Evolutionary conservation across 2,888 invertebrate genomes (phyloP), one percentile per base, ranked within the genome.

Genomic region (Mesochorus sp.): DNA sequence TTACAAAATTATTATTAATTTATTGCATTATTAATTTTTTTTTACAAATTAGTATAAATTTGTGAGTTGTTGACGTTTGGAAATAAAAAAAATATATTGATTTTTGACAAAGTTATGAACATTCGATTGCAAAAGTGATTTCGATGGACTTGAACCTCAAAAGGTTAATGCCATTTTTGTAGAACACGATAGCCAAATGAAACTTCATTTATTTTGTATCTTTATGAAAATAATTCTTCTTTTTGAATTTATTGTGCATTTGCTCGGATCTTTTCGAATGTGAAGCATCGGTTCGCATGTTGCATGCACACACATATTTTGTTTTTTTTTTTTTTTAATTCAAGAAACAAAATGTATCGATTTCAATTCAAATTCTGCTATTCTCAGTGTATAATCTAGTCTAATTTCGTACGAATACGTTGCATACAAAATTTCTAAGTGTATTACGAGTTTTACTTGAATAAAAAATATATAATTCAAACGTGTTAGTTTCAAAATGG

Each of bases 211-310:
- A n/a, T n/a, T n/a, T n/a, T n/a, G n/a, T n/a, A n/a, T n/a, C n/a
- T n/a, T n/a, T n/a, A n/a, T n/a, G n/a, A n/a, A n/a, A n/a, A n/a
- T n/a, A n/a, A n/a, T n/a, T n/a, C n/a, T n/a, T n/a, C n/a, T n/a
- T n/a, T 34, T 8, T 12, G 1, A 59, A 39, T 49, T 6, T 26
- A 66, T 26, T 59, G 67, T 1, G n/a, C 19, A 42, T 12, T 24
- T 21, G 12, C 1, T 57, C 49, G 31, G 57, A 49, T 57, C 59
- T 78, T 74, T 74, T 74, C 68, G 59, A 70, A 74, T 61, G 59
- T 74, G 28, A 17, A 74, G 73, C 77, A 59, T 78, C 78, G 44
- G 73, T 74, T 78, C 64, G 59, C 70, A 26, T 26, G 0, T 55
- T 0, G 28, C 78, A 70, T 74, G 78, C 78, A 68, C 73, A 78